phyloP scores from a whole-genome alignment of 1,140 invertebrate species.

The Musca domestica region DNA sequence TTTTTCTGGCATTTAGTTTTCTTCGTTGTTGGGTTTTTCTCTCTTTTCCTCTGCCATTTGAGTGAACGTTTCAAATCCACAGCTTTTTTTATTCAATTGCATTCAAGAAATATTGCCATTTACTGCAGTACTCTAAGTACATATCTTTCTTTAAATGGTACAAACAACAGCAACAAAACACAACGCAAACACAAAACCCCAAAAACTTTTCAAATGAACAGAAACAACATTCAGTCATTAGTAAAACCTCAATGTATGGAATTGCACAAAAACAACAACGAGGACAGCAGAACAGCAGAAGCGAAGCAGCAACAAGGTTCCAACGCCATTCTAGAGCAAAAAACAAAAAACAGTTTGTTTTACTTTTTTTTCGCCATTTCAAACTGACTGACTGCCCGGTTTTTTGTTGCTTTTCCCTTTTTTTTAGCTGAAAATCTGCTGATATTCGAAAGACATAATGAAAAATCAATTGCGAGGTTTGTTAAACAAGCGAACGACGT shows the following conservation, averaged over 20 bases:
- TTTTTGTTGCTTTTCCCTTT: no score
- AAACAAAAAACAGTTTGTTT: no score
- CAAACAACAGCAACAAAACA: no score
- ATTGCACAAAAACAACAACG: neutral
- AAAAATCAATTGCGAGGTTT: constrained; percentile 16
- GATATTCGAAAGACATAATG: constrained; percentile 6
- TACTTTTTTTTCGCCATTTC: no score
- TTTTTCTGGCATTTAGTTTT: constrained; percentile 8
- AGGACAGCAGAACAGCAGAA: neutral
- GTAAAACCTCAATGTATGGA: neutral
- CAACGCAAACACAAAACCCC: no score
- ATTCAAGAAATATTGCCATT: constrained; percentile 15
- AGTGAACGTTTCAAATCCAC: neutral
- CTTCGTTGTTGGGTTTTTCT: neutral
- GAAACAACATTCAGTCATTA: constrained; percentile 19
- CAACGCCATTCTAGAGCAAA: no score
- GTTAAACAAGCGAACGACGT: neutral
- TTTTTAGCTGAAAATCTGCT: neutral
- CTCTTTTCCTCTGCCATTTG: neutral
- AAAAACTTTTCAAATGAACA: neutral
- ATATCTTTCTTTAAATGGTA: no score
- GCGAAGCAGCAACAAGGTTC: neutral
- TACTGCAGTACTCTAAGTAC: neutral
- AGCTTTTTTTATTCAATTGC: no score
- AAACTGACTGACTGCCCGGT: no score